Base-by-base conservation (phyloP, 2,888 invertebrate genomes). In the Stenotaenia linearis region DNA sequence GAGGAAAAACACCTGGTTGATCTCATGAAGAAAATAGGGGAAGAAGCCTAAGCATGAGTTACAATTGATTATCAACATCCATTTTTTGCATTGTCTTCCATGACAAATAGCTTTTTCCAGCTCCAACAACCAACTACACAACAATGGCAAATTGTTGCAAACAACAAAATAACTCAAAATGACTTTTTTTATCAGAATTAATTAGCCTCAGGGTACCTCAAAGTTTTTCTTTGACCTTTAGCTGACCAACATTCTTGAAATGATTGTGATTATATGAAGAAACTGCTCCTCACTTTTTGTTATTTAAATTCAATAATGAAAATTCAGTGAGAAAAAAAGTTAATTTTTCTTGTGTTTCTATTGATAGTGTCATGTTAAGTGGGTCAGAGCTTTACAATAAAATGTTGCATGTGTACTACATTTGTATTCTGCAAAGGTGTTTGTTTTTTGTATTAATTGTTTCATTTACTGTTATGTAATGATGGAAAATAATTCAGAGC, bases 1-100 rank as follows among this genome's bases (percentile, higher is more conserved):
- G 61, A 61, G 61, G 61, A 61, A 25, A 61, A 61, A 61, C 61
- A 61, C 61, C 61, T 61, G 61, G 61, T 28, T 61, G 61, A 61
- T 1, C 61, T 61, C 61, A 61, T 61, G 61, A 7, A 61, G 61
- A 61, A 25, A 61, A 61, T 25, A 25, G 61, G 61, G 61, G 61
- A 61, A 61, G 61, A 61, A 61, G 61, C 61, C 25, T 23, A 25
- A 25, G 25, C 61, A 61, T 9, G 1, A 61, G 5, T 12, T 12
- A 0, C 7, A 61, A 25, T 61, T 61, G 61, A 25, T 61, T 61
- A n/a, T 61, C 1, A 5, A 10, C 25, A 25, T 61, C 25, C 7
- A 5, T 61, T 25, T 61, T 10, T 6, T 10, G 25, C n/a, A n/a
- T 40, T n/a, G n/a, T n/a, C 3, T 12, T 45, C 15, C 15, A 45